A percentile compares a stretch with the other conserved stretches of the same genome.
Conservation (phyloP, 2,113 vertebrate species). For the Solenodon paradoxus region DNA sequence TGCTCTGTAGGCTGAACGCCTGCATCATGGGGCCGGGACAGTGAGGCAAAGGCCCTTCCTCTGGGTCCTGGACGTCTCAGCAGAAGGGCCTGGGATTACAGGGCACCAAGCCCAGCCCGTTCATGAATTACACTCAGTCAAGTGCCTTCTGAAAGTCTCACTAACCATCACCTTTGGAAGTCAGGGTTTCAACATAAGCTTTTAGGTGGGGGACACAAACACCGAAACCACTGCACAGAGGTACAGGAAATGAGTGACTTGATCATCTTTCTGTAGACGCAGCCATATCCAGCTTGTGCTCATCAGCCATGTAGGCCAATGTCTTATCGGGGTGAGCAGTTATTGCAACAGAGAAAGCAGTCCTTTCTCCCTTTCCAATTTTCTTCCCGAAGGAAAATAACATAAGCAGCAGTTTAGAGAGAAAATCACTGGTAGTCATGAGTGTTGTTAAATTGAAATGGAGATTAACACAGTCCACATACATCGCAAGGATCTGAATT, state of each 20-base stretch:
- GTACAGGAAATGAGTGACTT: neutral
- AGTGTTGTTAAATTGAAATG: neutral
- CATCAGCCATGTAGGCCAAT: no score
- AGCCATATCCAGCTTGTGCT: neutral
- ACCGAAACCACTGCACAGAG: neutral
- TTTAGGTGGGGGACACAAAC: no score
- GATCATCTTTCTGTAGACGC: rapidly evolving
- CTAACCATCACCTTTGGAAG: neutral
- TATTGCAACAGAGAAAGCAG: neutral
- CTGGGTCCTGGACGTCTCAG: no score
- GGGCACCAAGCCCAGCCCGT: no score
- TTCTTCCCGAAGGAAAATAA: neutral
- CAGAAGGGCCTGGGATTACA: neutral
- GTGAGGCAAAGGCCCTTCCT: neutral
- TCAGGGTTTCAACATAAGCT: neutral
- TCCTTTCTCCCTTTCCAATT: neutral
- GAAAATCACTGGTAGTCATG: neutral
- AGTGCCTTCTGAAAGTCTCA: neutral
- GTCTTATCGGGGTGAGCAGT: neutral
- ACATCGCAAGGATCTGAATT: no score
- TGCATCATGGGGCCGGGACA: neutral
- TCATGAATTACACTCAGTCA: neutral
- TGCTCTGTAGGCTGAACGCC: neutral
- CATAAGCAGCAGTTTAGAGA: neutral
- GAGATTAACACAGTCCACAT: neutral